Conservation (phyloP, 2,113 vertebrate genomes). For the Dolichotis patagonum region DNA sequence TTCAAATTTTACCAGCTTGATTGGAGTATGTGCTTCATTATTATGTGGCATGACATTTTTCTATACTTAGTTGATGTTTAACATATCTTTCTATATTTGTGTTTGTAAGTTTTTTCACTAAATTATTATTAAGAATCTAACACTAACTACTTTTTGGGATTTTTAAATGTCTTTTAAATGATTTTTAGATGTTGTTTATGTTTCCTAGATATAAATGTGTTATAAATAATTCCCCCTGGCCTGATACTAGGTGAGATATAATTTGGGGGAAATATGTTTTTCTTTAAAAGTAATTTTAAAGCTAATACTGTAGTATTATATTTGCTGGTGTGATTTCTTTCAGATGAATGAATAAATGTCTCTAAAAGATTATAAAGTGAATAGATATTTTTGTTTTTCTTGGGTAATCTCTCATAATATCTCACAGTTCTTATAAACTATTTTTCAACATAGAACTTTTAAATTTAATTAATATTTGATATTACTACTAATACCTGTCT, state of each 20-base stretch:
- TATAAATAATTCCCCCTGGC: background rate
- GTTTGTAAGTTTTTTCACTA: background rate
- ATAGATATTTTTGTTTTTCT: background rate
- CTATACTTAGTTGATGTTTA: background rate
- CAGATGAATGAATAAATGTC: background rate
- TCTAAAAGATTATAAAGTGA: background rate
- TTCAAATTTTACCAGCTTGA: background rate
- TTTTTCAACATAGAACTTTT: background rate
- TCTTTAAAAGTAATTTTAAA: background rate
- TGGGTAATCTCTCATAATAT: background rate
- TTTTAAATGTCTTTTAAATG: constrained; percentile 5
- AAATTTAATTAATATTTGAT: background rate
- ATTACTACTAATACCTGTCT: background rate
- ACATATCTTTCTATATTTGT: background rate
- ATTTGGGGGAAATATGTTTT: background rate
- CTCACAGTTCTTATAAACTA: background rate
- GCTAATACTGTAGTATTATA: background rate
- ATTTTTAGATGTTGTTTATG: background rate
- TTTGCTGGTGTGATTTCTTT: background rate
- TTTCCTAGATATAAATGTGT: background rate
- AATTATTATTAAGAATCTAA: background rate
- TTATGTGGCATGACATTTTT: background rate
- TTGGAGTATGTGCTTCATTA: background rate
- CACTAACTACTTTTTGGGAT: background rate
- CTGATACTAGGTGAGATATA: background rate